These are phyloP conservation scores for Calameuta filiformis DNA, from an alignment of 2,888 invertebrate genomes.

Conservation along the genomic window DNA sequence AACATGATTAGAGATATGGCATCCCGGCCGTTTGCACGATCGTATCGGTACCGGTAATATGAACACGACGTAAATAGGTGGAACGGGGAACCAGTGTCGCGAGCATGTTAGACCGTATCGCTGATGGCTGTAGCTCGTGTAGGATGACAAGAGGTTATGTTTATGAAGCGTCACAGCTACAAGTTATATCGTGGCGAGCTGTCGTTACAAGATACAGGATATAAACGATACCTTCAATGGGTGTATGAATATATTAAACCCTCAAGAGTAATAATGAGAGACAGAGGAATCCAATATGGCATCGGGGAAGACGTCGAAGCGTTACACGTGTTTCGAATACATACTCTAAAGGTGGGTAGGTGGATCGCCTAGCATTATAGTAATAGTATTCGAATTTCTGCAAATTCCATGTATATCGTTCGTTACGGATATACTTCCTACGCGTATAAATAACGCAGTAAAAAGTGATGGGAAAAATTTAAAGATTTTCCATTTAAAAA, in stretches of 20 bases:
- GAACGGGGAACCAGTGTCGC: not conserved
- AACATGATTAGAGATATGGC: not conserved
- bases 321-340: not conserved
- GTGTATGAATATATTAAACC: constrained; percentile 37
- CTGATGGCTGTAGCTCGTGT: constrained; percentile 19
- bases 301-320: not conserved
- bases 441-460: too few species aligned
- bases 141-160: constrained; percentile 46
- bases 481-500: too few species aligned
- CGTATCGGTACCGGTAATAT: not conserved
- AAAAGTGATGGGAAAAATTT: too few species aligned
- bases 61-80: constrained; percentile 8
- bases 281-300: not conserved
- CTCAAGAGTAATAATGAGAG: not conserved
- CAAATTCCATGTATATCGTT: too few species aligned
- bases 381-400: too few species aligned
- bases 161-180: constrained; percentile 45
- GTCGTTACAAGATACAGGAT: constrained; percentile 40
- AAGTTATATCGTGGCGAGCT: constrained; percentile 32
- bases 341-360: not conserved
- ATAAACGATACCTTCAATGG: constrained; percentile 35
- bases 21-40: not conserved
- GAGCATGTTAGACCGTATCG: constrained; percentile 17
- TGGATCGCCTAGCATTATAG: too few species aligned
- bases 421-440: too few species aligned